Base-by-base conservation (phyloP, 2,888 invertebrate genomes). In the Empis stercorea region DNA sequence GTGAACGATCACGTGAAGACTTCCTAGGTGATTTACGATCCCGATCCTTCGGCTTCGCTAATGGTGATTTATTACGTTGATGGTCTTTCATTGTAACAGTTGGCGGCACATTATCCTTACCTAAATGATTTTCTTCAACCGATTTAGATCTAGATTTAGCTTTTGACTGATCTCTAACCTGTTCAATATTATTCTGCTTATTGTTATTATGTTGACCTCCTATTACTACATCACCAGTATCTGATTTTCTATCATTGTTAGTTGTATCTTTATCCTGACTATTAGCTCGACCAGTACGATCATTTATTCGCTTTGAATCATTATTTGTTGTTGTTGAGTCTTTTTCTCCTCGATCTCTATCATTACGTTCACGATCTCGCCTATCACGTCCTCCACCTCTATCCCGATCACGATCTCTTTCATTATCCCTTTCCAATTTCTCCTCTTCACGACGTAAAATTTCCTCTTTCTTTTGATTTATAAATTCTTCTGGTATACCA, bases 391-490 rank as follows among this genome's bases (percentile, higher is more conserved):
- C 54, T 46, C 53, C 50, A n/a, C 61, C 59, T 9, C 63, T 57
- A 45, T 57, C 54, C 17, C 47, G 56, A 53, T 50, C 51, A 46
- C 44, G 50, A 45, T 41, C 34, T 51, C 56, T 47, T 57, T 56
- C 39, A 62, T 47, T 27, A 34, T 68, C 70, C 54, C 69, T 67
- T 46, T 75, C 75, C 47, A 16, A 2, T 17, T 50, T 52, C 3
- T 62, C 66, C 52, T 69, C 68, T 50, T 70, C 81, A 63, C 87
- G 77, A 63, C 87, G 88, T 62, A 88, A 84, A 57, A 99, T 87
- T 71, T 97, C 96, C 66, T 93, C 93, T 66, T 97, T 93, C 70
- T 97, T 96, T 70, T 91, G 84, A 66, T 96, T 92, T 48, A 99
- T 79, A 62, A 99, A 84, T 51, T 87, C 82, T 54, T 88, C 87